A percentile compares a stretch with the other conserved stretches of the same genome.
phyloP scores from a whole-genome alignment of 2,797 vertebrate species.

The Eulemur mongoz region DNA sequence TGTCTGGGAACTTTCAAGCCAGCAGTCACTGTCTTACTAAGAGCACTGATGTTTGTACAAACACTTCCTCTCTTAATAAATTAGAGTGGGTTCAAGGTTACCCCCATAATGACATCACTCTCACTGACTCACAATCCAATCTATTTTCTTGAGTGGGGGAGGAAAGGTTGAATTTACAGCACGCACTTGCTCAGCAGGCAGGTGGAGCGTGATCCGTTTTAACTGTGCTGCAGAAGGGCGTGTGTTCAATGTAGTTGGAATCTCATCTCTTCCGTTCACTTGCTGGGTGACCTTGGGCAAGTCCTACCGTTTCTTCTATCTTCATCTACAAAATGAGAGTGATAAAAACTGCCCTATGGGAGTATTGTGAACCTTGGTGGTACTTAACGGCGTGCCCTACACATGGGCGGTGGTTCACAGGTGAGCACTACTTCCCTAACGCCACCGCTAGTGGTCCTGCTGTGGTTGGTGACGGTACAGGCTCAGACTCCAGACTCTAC shows the following conservation, averaged over 20 bases:
- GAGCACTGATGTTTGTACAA: not conserved
- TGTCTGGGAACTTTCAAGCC: not conserved
- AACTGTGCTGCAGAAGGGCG: not conserved
- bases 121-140: slow-evolving; percentile 18
- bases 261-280: not conserved
- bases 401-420: not conserved
- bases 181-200: not conserved
- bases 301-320: not conserved
- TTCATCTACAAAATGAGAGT: not conserved
- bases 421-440: not conserved
- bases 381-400: not conserved
- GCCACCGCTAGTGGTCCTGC: not conserved
- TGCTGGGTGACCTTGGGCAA: not conserved
- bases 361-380: not conserved
- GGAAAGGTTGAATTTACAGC: slow-evolving; percentile 18
- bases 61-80: slow-evolving; percentile 46
- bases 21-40: not conserved
- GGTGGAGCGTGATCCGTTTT: not conserved
- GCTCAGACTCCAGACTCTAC: not conserved
- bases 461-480: not conserved
- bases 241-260: not conserved
- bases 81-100: slow-evolving; percentile 58
- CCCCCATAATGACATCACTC: slow-evolving; percentile 35
- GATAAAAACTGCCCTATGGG: not conserved
- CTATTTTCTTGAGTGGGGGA: not conserved